Evolutionary conservation across 2,113 vertebrate genomes (phyloP), one percentile per base, ranked within the genome.

Genomic region (Lates calcarifer): DNA sequence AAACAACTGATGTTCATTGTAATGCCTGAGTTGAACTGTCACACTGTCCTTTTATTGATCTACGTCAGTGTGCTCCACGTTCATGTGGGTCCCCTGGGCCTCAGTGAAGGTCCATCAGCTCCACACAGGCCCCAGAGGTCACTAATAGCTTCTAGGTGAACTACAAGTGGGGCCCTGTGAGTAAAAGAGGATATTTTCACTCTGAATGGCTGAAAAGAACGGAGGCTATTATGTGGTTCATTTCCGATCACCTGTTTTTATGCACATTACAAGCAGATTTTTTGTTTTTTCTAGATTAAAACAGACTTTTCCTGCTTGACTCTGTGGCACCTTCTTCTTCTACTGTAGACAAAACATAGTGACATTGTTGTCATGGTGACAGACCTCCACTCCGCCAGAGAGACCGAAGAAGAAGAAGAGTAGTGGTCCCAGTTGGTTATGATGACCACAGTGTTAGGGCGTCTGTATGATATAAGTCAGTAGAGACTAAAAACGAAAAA

Each of bases 71-170:
- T 35, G 53, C 63, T 29, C 11, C 39, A 17, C 26, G 5, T 57
- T 39, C 47, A 33, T 2, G 39, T 3, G 53, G 58, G 56, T 73
- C 69, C 45, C 49, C 55, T 1, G 53, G 69, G 66, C 24, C n/a
- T 15, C n/a, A 12, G 37, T n/a, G 64, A 73, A 57, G 74, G 73
- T 78, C 49, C 74, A 53, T 74, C 74, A 53, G 60, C 73, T 56
- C 74, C 45, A 28, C 12, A 8, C 7, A 8, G 51, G 41, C 58
- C 67, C 67, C 43, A 2, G 4, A 55, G 87, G 87, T 87, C 89
- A 79, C 90, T 91, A 87, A 90, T 89, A 81, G 86, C 82, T 68
- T 49, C 62, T 26, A 67, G 79, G 82, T 71, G 89, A 84, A 53
- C 49, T 29, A 41, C 47, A 61, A 86, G 77, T 69, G 73, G 74